Evolutionary conservation across 2,888 invertebrate genomes (phyloP).

Genomic region (Gibbula magus): DNA sequence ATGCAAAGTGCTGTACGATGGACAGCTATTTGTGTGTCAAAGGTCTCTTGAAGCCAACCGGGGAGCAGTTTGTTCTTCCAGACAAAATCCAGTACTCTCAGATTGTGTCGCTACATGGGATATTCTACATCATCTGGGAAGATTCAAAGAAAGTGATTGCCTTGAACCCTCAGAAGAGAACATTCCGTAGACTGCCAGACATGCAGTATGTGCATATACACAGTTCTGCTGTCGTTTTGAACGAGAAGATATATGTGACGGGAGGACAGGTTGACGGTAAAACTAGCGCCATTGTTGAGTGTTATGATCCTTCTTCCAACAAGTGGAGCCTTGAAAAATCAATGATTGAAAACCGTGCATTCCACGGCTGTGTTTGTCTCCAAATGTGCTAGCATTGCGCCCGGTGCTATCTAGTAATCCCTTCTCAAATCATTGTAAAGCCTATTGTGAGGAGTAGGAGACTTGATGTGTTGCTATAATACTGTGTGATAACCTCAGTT

Average conservation of each 20-base stretch:
- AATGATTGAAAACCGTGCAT: conserved; percentile 64
- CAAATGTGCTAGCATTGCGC: conserved; percentile 57
- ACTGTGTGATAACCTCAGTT: no score
- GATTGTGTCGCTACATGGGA: conserved; percentile 68
- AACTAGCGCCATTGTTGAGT: conserved; percentile 66
- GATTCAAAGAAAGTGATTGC: conserved; percentile 70
- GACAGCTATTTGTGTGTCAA: conserved; percentile 69
- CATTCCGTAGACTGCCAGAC: conserved; percentile 68
- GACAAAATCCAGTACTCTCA: conserved; percentile 69
- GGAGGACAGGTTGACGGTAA: conserved; percentile 68
- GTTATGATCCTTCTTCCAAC: conserved; percentile 69
- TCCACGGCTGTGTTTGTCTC: conserved; percentile 71
- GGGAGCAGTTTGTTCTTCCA: conserved; percentile 72
- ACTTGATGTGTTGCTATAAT: no score
- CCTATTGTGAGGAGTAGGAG: no score
- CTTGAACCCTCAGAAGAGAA: conserved; percentile 69
- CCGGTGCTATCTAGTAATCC: no score
- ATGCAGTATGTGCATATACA: conserved; percentile 64
- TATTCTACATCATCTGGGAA: conserved; percentile 75
- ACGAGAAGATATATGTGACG: conserved; percentile 69
- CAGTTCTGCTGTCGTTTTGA: conserved; percentile 68
- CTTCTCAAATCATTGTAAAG: no score
- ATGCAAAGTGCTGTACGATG: conserved; percentile 69
- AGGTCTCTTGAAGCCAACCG: conserved; percentile 58
- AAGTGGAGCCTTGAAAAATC: conserved; percentile 67